Base-by-base conservation (phyloP, 2,113 vertebrate genomes). In the Aspidoscelis tigris region DNA sequence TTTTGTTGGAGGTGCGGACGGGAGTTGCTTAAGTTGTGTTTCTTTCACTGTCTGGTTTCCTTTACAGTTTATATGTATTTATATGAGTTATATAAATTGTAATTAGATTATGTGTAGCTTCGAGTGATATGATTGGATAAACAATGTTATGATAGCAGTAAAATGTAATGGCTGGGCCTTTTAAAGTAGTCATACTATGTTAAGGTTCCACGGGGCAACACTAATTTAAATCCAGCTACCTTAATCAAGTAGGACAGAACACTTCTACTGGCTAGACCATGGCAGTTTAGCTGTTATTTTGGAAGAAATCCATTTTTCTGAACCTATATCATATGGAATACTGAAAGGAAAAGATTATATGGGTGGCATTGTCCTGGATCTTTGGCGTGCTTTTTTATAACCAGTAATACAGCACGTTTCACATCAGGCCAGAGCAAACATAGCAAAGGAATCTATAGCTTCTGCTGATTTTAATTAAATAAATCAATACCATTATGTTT, bases 401-500 rank as follows among this genome's bases (percentile, higher is more conserved):
- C 16, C 10, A 66, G 72, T 83, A 75, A 14, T 53, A 66, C 86
- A 50, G 70, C 50, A 3, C 43, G 55, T 79, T 82, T 8, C 21
- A 70, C 9, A 39, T 84, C 80, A 26, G 55, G 47, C 83, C 64
- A 22, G 33, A 0, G 5, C 26, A 79, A 84, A 65, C 14, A 78
- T 71, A 77, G 69, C 14, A 82, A 71, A 74, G 61, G 26, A 80
- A 80, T 80, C 20, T 7, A 0, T 0, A 21, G 11, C 9, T 78
- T 7, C 39, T 70, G 33, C 77, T 86, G 47, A 21, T 81, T 76
- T 33, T 80, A 53, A 12, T 22, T 77, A 47, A 61, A 39, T 6
- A 21, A 76, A 76, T 83, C 61, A 83, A 83, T 83, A 68, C 26
- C 20, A 76, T 76, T 68, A 75, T 76, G 61, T 76, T 86, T 91